Evolutionary conservation across 2,113 vertebrate genomes (phyloP), one percentile per base, ranked within the genome.

Genomic region (Barbus barbus): DNA sequence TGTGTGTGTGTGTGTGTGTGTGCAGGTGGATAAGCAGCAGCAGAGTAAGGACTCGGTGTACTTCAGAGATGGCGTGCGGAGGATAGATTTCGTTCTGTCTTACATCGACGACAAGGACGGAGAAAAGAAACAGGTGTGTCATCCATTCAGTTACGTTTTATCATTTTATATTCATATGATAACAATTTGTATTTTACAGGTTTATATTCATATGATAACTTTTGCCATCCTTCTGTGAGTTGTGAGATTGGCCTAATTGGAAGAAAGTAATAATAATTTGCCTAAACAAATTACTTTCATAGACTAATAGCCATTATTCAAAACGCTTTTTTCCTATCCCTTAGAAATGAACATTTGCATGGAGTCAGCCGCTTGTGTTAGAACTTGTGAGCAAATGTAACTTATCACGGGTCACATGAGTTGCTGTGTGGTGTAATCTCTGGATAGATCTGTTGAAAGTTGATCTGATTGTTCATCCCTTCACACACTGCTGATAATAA

Each of bases 41-140:
- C 93, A 97, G 86, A 97, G 95, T 93, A 98, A 95, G 91, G 98
- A 99, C 91, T 98, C 97, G 0, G 92, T 99, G 90, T 99, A 97
- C 96, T 99, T 99, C 95, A 92, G 96, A 89, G 98, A 99, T 1
- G 97, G 98, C 3, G 63, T 96, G n/a, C 95, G 98, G 75, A 93
- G 96, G 85, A 96, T 99, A 73, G 98, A 99, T 90, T 99, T 98
- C 87, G 95, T 99, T 58, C 94, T 99, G 65, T 96, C 97, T 38
- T 99, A 97, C 58, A 93, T 96, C 0, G 82, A 89, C 28, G 97
- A 99, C 51, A 96, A 96, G 89, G 97, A 98, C 7, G 90, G 88
- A 61, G 96, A 98, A 22, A 92, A 95, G 90, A 99, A 98, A 89
- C 90, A 93, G 91, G 97, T 98, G 90, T 94, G 95, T 24, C 8